Conservation (phyloP, 2,888 invertebrate species). For the Hermodice carunculata region DNA sequence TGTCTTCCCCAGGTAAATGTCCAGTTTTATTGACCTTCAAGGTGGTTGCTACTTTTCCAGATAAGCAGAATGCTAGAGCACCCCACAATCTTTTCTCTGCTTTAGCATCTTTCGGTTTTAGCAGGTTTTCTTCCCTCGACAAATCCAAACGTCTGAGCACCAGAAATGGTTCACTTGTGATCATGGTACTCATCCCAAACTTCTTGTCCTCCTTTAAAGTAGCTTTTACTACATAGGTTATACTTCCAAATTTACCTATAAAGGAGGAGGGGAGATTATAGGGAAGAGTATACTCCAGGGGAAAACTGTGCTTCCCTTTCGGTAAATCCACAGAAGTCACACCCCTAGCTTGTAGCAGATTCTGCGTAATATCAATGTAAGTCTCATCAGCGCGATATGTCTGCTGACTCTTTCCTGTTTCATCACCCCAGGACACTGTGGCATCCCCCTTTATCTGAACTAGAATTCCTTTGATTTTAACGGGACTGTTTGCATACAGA, state of each 20-base stretch:
- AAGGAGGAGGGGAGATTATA: constrained; percentile 66
- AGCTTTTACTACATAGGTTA: constrained; percentile 67
- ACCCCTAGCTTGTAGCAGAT: constrained; percentile 24
- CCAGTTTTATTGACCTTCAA: constrained; percentile 56
- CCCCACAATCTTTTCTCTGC: constrained; percentile 51
- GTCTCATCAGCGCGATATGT: constrained; percentile 56
- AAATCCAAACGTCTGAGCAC: constrained; percentile 49
- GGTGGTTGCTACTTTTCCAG: constrained; percentile 55
- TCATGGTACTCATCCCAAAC: constrained; percentile 53
- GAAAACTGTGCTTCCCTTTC: constrained; percentile 57
- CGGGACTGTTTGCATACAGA: constrained; percentile 28
- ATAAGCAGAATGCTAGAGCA: constrained; percentile 50
- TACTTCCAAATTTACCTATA: constrained; percentile 68
- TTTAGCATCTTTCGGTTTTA: constrained; percentile 31
- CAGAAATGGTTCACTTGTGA: constrained; percentile 68
- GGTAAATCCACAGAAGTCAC: constrained; percentile 43
- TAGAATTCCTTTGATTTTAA: constrained; percentile 40
- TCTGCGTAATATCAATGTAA: constrained; percentile 61
- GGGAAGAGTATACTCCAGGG: constrained; percentile 63
- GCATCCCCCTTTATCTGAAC: constrained; percentile 54
- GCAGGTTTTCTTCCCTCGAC: constrained; percentile 21
- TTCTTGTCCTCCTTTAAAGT: constrained; percentile 57
- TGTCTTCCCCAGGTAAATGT: constrained; percentile 64
- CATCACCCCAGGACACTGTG: constrained; percentile 64
- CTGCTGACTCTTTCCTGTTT: constrained; percentile 30